Conservation (phyloP, 2,888 invertebrate species). For the Hipparchia sbordonii region DNA sequence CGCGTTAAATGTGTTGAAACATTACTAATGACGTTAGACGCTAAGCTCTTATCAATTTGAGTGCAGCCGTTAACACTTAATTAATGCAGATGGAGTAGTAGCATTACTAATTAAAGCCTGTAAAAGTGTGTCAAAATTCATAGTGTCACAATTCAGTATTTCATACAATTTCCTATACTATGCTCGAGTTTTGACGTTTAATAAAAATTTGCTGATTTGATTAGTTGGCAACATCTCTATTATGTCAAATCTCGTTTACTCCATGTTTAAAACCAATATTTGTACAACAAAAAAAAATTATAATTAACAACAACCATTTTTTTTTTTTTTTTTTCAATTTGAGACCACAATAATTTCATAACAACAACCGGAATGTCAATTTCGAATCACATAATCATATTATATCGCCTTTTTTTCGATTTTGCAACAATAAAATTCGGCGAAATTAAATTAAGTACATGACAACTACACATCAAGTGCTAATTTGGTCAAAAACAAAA, state of each 20-base stretch:
- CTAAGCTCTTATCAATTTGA: too few species aligned
- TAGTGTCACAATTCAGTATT: too few species aligned
- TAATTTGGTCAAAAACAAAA: background rate
- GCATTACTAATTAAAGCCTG: too few species aligned
- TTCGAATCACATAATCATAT: slow-evolving; percentile 56
- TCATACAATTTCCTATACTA: background rate
- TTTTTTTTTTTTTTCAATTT: slow-evolving; percentile 42
- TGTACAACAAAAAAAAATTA: slow-evolving; percentile 7
- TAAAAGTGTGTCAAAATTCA: too few species aligned
- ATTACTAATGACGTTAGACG: too few species aligned
- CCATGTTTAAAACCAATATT: background rate
- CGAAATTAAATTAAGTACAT: background rate
- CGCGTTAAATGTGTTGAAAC: too few species aligned
- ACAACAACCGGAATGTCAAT: slow-evolving; percentile 67
- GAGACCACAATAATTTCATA: slow-evolving; percentile 64
- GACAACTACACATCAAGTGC: background rate
- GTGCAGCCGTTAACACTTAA: too few species aligned
- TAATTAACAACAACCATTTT: slow-evolving; percentile 36
- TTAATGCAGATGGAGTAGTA: too few species aligned
- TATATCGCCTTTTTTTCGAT: background rate
- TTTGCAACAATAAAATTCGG: slow-evolving; percentile 8
- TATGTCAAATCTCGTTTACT: too few species aligned
- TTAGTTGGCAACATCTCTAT: too few species aligned
- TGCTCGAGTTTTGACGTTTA: too few species aligned
- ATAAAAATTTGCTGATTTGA: too few species aligned